Evolutionary conservation across 2,888 invertebrate species (phyloP).

Genomic region (Clitarchus hookeri): DNA sequence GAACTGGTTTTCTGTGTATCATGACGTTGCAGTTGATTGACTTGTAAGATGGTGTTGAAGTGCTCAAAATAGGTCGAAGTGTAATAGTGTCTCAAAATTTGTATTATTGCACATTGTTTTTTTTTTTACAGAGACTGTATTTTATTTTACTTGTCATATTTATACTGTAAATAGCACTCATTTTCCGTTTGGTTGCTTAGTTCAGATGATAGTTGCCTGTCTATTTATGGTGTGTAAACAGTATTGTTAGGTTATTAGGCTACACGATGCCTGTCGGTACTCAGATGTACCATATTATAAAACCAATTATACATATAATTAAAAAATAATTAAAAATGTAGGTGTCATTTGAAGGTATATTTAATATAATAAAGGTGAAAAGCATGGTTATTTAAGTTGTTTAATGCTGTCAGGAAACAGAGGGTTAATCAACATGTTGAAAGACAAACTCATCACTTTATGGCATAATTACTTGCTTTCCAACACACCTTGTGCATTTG

Average conservation of each 20-base stretch:
- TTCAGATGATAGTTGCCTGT: background rate
- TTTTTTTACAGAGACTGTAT: background rate
- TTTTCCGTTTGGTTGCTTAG: background rate
- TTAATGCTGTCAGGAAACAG: background rate
- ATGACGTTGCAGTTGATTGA: background rate
- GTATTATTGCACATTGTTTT: background rate
- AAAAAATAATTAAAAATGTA: background rate
- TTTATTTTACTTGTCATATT: background rate
- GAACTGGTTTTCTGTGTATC: constrained; percentile 7
- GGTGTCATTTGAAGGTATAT: background rate
- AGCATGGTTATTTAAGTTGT: background rate
- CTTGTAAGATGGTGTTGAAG: background rate
- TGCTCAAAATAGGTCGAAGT: background rate
- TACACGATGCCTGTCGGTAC: background rate
- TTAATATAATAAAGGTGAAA: background rate
- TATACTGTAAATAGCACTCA: background rate
- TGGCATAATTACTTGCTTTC: too few relatives aligned
- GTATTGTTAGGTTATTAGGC: background rate
- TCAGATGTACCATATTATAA: background rate
- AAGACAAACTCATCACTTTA: too few relatives aligned
- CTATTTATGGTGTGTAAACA: background rate
- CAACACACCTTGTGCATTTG: too few relatives aligned
- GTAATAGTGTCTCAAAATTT: background rate
- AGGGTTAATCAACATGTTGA: background rate
- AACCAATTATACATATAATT: background rate